Evolutionary conservation across 2,797 vertebrate genomes (phyloP), one percentile per base, ranked within the genome.

Genomic region (Danio aesculapii): DNA sequence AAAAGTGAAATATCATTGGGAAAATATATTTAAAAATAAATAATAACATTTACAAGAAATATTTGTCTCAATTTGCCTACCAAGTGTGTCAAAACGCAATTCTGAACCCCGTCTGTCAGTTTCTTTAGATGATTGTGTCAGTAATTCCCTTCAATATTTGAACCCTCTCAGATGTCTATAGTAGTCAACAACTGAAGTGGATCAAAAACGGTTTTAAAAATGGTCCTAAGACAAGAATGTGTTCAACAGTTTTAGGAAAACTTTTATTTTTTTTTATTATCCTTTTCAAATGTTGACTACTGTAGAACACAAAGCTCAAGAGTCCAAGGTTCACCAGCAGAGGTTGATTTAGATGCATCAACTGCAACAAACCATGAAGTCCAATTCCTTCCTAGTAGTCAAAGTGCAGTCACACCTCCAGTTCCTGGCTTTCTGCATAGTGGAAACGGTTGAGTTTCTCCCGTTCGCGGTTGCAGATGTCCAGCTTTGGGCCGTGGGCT

Each of bases 391-490:
- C 68, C 81, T 41, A 47, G 58, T 67, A 69, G 61, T 79, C 79
- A 61, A 67, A 21, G 76, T 7, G 74, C 3, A 76, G 86, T 95
- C 92, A 95, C 84, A 92, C 93, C 72, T 93, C 91, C 55, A 94
- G 84, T 58, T 94, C 93, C 59, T 92, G 92, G 86, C 87, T 91
- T 52, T 93, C 93, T 71, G 91, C 86, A 83, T 86, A 86, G 74
- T 95, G 90, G 77, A 95, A 90, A 67, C 90, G 92, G 86, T 95
- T 96, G n/a, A 95, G 86, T 83, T 95, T 95, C 87, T 95, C 94
- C 46, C 95, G 88, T 85, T 95, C 94, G 0, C 86, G 91, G 86
- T 96, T 96, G 74, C 93, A 95, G 86, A 95, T 95, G 92, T 96
- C 95, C 63, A 91, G 78, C 87, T 95, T 95, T 59, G 92, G 85